Percentiles rank a stretch among this genome's conserved stretches.
Evolutionary conservation across 2,113 vertebrate genomes (phyloP).

Genomic region (human (Homo sapiens)): DNA sequence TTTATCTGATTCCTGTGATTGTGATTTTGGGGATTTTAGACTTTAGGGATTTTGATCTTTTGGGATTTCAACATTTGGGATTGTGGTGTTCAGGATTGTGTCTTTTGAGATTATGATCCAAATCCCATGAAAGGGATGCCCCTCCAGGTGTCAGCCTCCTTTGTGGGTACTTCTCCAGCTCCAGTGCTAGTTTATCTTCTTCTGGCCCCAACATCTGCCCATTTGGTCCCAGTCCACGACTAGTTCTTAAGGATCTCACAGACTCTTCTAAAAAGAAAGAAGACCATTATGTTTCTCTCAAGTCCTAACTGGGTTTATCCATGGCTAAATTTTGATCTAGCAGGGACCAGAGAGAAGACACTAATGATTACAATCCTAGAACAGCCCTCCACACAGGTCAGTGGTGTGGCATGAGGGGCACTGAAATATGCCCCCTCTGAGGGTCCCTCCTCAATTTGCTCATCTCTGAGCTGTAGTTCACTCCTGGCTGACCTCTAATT

Average conservation of each 20-base stretch:
- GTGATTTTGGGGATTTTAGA: too few relatives aligned
- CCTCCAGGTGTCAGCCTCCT: background rate
- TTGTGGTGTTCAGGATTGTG: too few relatives aligned
- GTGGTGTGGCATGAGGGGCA: too few relatives aligned
- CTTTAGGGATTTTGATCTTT: too few relatives aligned
- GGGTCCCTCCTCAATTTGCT: background rate
- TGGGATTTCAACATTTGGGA: too few relatives aligned
- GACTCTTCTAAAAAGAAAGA: background rate
- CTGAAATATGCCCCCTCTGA: background rate
- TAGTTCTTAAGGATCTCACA: background rate
- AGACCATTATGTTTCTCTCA: background rate
- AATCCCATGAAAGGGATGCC: background rate
- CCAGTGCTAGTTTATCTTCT: background rate
- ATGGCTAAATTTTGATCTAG: background rate
- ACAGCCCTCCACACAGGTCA: background rate
- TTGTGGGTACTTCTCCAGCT: background rate
- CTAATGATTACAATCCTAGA: background rate
- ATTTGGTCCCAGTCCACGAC: background rate
- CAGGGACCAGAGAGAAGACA: background rate
- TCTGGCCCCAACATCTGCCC: background rate
- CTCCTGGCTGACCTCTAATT: background rate
- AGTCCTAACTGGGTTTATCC: background rate
- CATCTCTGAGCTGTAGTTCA: background rate
- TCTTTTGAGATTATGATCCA: background rate
- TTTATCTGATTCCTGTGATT: too few relatives aligned